Base-by-base conservation (phyloP, 2,888 invertebrate species). In the Drosophila borealis region DNA sequence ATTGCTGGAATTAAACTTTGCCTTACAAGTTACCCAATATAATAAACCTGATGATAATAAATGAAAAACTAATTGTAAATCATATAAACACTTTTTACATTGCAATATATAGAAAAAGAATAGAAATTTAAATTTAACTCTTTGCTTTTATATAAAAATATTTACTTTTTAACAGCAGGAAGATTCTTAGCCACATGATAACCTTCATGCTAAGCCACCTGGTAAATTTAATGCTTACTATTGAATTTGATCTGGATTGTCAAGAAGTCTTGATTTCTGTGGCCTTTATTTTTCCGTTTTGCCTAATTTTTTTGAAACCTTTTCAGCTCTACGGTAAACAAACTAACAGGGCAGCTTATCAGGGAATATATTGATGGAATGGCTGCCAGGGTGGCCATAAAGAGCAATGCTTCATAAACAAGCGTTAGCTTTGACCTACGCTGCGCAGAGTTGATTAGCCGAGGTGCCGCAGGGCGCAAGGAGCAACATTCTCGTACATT, bases 321-420 rank as follows among this genome's bases (percentile, higher is more conserved):
- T 66, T 79, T 65, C 60, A 75, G 53, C 8, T 29, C 29, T 49
- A 63, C 42, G 57, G 42, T 54, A 66, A 81, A 74, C 49, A 74
- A 67, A 68, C 36, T 19, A 50, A 11, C 37, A 10, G 14, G 21
- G 14, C 39, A 46, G 29, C 37, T 25, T 9, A 17, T 11, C 57
- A 42, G 48, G 57, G 51, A 34, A 13, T 17, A 68, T 21, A n/a
- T 14, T 9, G 33, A 21, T 8, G 17, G 41, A 46, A 25, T 2
- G n/a, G 17, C 41, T 29, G 19, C 13, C 8, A 10, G 48, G 49
- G 51, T 25, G 45, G 39, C 41, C 68, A 59, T 68, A 64, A 77
- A 62, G 36, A 49, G 46, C 54, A 55, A 41, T 54, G 60, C 34
- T 48, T 66, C 66, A 65, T 65, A 74, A 74, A 70, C 65, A 61